Conservation (phyloP, 2,113 vertebrate species). For the Catagonus wagneri region DNA sequence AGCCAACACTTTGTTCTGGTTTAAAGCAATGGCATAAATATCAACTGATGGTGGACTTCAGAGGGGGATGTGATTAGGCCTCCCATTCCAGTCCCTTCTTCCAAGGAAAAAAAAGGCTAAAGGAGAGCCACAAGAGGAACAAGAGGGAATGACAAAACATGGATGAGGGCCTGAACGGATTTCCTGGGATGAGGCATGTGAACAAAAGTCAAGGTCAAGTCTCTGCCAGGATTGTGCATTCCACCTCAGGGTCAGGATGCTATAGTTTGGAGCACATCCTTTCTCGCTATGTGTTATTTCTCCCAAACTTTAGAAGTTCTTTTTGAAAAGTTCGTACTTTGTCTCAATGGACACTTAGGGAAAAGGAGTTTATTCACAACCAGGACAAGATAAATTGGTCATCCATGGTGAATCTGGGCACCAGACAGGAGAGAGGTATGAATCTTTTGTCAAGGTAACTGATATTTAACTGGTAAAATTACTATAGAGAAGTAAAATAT, state of each 20-base stretch:
- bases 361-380: not conserved
- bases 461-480: not conserved
- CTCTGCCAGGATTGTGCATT: not conserved
- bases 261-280: not conserved
- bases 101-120: not conserved
- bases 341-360: not conserved
- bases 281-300: not conserved
- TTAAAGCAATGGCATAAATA: not conserved
- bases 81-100: not conserved
- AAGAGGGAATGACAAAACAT: not conserved
- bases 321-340: not conserved
- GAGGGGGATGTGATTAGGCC: not conserved
- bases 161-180: not conserved
- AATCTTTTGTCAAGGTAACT: not conserved
- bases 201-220: not conserved
- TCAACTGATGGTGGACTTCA: not conserved
- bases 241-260: not conserved
- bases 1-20: not conserved
- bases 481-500: not conserved
- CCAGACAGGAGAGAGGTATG: not conserved
- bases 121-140: not conserved
- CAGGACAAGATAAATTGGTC: not conserved
- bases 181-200: not conserved
- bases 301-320: not conserved
- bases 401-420: not conserved